Evolutionary conservation across 2,888 invertebrate species (phyloP).

Genomic region (Auanema sp.): DNA sequence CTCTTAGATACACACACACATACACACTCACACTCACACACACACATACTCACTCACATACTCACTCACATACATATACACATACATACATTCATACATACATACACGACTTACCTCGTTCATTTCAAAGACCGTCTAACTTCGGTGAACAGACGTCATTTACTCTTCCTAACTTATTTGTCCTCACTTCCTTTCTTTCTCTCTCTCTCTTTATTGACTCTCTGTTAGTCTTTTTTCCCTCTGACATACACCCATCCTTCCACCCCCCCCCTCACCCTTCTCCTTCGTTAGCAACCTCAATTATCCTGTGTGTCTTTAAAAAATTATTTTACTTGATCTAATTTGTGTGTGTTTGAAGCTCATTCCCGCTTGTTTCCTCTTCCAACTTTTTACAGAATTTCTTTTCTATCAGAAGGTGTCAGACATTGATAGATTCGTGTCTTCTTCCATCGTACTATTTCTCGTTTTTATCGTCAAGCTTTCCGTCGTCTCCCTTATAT

Average conservation of each 20-base stretch:
- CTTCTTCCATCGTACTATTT: neutral
- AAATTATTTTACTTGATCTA: slow-evolving; percentile 6
- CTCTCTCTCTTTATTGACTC: neutral
- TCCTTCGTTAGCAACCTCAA: too few species aligned
- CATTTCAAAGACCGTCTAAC: too few species aligned
- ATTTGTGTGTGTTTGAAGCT: slow-evolving; percentile 6
- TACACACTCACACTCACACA: too few species aligned
- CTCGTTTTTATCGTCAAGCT: neutral
- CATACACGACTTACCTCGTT: too few species aligned
- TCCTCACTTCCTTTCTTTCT: slow-evolving; percentile 2
- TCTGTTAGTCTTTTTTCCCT: neutral
- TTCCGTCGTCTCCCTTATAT: too few species aligned
- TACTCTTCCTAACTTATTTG: neutral
- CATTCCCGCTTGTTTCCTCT: slow-evolving; percentile 1
- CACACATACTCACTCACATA: too few species aligned
- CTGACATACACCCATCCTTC: neutral
- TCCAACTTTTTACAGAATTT: slow-evolving; percentile 2
- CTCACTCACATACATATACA: too few species aligned
- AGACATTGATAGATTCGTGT: neutral
- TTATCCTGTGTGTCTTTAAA: slow-evolving; percentile 7
- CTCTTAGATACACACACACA: too few species aligned
- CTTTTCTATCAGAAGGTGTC: slow-evolving; percentile 9
- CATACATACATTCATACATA: too few species aligned
- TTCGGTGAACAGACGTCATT: too few species aligned
- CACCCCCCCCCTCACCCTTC: too few species aligned